These are phyloP conservation scores for Ariopsis seemanni DNA, from an alignment of 2,113 vertebrate genomes.

Conservation along the genomic window DNA sequence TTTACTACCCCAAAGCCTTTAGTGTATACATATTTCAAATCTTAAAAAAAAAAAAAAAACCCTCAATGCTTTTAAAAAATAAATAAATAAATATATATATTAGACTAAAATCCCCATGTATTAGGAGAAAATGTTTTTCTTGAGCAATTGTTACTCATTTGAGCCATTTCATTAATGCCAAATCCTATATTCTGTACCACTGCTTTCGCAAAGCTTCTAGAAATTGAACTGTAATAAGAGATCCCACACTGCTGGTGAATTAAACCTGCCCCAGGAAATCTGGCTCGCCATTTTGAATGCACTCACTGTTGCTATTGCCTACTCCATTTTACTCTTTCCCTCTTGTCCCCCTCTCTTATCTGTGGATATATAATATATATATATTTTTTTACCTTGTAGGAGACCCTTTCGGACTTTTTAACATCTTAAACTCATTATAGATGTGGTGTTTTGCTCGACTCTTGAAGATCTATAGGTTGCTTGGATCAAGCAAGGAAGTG, in stretches of 20 bases:
- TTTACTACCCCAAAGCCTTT: background rate
- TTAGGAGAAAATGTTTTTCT: slow-evolving; percentile 26
- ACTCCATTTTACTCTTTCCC: background rate
- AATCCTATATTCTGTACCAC: slow-evolving; percentile 57
- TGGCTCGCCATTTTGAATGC: background rate
- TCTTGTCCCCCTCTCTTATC: background rate
- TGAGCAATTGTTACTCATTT: slow-evolving; percentile 41
- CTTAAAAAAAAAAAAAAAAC: background rate
- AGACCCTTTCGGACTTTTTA: background rate
- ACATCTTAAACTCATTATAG: background rate
- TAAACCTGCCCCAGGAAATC: slow-evolving; percentile 42
- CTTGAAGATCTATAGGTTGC: background rate
- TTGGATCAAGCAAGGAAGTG: slow-evolving; percentile 5
- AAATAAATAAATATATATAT: background rate
- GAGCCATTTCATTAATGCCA: slow-evolving; percentile 59
- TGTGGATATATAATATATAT: background rate
- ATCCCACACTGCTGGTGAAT: slow-evolving; percentile 50
- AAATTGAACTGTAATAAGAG: slow-evolving; percentile 60
- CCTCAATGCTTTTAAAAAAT: background rate
- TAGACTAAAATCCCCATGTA: slow-evolving; percentile 2
- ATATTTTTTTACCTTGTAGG: background rate
- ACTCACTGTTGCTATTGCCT: background rate
- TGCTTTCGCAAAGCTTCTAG: slow-evolving; percentile 57
- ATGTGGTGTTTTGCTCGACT: background rate
- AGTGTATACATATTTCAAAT: background rate